Base-by-base conservation (phyloP, 2,888 invertebrate species). In the Temnothorax unifasciatus region DNA sequence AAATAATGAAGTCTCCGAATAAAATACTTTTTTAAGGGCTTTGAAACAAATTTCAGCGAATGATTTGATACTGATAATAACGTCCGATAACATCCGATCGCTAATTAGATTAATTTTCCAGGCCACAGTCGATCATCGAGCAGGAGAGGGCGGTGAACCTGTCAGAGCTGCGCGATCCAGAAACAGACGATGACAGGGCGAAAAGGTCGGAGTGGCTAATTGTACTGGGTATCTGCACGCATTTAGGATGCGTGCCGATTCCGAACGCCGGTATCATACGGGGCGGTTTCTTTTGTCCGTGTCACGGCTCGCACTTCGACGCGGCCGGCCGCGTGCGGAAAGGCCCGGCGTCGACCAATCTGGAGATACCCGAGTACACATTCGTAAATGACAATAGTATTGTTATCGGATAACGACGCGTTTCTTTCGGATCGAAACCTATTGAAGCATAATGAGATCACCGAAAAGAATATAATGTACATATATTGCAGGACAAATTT, bases 241-340 rank as follows among this genome's bases (percentile, higher is more conserved):
- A 98, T 95, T 95, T 98, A 77, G 97, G 98, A 25, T 98, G 98
- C 95, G 97, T 98, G 52, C 98, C 98, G 2, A 96, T 98, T 76
- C 96, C 97, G 0, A 96, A 96, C 88, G 93, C 96, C 5, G 97
- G 97, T 6, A 97, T 97, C 82, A 97, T 95, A 92, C 91, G 93
- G 0, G 97, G 97, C 18, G 98, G 98, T 5, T 98, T 96, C 95
- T 98, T 97, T 93, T 98, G 98, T 91, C 98, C 98, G 0, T 98
- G 98, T 93, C 98, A 98, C 92, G 98, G 98, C 2, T 97, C 97
- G 82, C 98, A 98, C 94, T 98, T 96, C 92, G 98, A 98, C 92
- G 97, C 96, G 38, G 95, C 97, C 3, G 98, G 97, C 4, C 95
- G 98, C 87, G 96, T 96, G 83, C 96, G 98, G 59, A 97, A 97